Evolutionary conservation across 1,140 invertebrate genomes (phyloP).

Genomic region (Adoxophyes honmai): DNA sequence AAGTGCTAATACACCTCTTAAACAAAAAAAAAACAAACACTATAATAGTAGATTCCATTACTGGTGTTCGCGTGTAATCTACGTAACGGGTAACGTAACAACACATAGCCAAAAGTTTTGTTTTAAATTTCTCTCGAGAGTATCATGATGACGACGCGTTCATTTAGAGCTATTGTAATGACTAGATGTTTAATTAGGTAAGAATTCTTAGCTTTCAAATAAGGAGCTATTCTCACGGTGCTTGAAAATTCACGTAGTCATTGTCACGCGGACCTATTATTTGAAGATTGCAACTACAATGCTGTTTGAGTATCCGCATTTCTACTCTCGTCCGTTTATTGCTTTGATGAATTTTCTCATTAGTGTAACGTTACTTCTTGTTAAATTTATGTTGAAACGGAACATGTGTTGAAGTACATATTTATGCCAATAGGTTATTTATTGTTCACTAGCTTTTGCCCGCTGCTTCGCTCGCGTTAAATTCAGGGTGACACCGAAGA

Average conservation of each 20-base stretch:
- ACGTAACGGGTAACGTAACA: conserved; percentile 10
- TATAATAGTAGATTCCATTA: conserved; percentile 12
- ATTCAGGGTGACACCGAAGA: too few relatives aligned
- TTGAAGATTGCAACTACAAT: conserved; percentile 4
- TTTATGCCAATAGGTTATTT: too few relatives aligned
- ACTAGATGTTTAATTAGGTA: conserved; percentile 5
- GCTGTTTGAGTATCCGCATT: too few relatives aligned
- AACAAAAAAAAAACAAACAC: conserved; percentile 25
- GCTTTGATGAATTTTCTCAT: too few relatives aligned
- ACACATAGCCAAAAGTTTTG: background rate
- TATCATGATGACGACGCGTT: conserved; percentile 13
- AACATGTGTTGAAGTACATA: too few relatives aligned
- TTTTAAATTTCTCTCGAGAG: conserved; percentile 7
- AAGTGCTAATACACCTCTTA: conserved; percentile 28
- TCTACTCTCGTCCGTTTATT: too few relatives aligned
- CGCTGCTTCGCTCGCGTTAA: too few relatives aligned
- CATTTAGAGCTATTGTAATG: background rate
- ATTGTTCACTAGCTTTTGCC: too few relatives aligned
- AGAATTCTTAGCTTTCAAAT: conserved; percentile 3
- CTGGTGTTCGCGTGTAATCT: background rate
- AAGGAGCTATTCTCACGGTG: background rate
- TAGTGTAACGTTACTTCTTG: too few relatives aligned
- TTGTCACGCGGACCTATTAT: background rate
- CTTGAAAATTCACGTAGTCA: background rate
- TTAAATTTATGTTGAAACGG: too few relatives aligned